Evolutionary conservation across 2,797 vertebrate species (phyloP).

Genomic region (Picus viridis): DNA sequence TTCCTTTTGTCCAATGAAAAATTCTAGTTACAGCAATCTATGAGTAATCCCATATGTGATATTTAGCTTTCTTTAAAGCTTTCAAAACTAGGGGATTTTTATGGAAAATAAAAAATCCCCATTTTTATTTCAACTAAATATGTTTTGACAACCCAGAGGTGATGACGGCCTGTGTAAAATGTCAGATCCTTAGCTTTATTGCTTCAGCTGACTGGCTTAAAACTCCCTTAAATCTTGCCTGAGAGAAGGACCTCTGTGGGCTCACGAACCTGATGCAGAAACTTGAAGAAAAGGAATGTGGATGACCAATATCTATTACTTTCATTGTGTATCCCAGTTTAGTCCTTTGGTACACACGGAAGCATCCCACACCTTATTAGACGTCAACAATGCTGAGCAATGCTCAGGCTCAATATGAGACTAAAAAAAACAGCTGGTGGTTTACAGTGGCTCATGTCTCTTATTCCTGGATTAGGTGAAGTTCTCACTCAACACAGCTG

Average conservation of each 20-base stretch:
- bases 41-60: background rate
- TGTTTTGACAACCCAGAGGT: background rate
- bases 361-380: background rate
- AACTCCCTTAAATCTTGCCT: background rate
- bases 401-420: background rate
- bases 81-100: background rate
- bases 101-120: background rate
- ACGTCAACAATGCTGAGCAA: rapidly evolving
- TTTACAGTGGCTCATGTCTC: background rate
- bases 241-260: background rate
- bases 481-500: background rate
- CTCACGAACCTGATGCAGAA: background rate
- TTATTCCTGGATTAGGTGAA: rapidly evolving
- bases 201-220: background rate
- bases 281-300: background rate
- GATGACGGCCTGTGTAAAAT: background rate
- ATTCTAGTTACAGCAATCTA: background rate
- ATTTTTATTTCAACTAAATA: background rate
- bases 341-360: background rate
- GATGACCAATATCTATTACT: rapidly evolving
- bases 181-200: background rate
- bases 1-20: background rate
- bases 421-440: rapidly evolving
- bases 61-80: background rate
- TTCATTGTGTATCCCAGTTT: background rate